Base-by-base conservation (phyloP, 2,113 vertebrate species). In the Notothenia coriiceps region DNA sequence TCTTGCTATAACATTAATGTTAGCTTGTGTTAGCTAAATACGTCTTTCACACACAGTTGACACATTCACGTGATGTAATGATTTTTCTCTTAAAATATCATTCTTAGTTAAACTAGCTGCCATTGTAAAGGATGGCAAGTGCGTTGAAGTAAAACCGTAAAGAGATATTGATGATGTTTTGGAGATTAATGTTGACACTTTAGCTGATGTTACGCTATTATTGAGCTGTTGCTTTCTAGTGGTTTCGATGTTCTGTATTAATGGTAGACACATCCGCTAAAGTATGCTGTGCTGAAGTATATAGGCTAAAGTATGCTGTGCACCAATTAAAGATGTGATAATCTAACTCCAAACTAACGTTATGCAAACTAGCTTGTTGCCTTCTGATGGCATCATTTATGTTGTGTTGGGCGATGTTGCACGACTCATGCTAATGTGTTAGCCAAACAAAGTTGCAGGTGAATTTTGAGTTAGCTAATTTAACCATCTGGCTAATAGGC, bases 401-500 rank as follows among this genome's bases (percentile, higher is more conserved):
- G 71, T 52, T 80, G 67, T 62, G 13, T 77, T 60, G 15, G 63
- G 70, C 57, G 63, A 71, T 54, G 14, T 51, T 77, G 61, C 71
- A 56, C 33, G 65, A 74, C 56, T 74, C 6, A 7, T 57, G 69
- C 83, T 78, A 84, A 73, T 49, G 50, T 73, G 79, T 80, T 83
- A 85, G 82, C 87, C 71, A 87, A 87, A 85, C 79, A 92, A 87
- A 90, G 86, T 92, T 92, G 76, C 87, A 66, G 68, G 79, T 90
- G 65, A 88, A 83, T 70, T 22, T 67, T 15, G 44, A 74, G 44
- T 82, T 74, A 9, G 65, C 43, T 76, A 8, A 59, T 79, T 70
- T 22, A 51, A 59, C 59, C 17, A 10, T 43, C 22, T 33, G 59
- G 20, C 10, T 66, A 14, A 6, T 22, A 57, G 50, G 40, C 68